Conservation (phyloP, 2,797 vertebrate genomes). For the Amphiprion clarkii region DNA sequence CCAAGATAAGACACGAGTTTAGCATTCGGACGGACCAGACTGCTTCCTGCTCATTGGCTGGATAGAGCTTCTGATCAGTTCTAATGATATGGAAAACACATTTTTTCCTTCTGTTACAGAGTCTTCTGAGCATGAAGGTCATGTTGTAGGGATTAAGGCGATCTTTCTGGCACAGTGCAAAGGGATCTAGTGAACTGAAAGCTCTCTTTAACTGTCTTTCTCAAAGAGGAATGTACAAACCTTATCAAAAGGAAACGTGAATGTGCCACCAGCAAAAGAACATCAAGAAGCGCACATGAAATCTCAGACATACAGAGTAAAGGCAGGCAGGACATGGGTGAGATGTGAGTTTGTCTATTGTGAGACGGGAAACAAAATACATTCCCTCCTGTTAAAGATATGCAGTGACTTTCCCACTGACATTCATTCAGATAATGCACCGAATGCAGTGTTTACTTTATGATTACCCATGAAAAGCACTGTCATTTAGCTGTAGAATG, state of each 20-base stretch:
- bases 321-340: background rate
- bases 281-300: background rate
- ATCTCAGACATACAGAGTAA: background rate
- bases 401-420: background rate
- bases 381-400: background rate
- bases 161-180: slow-evolving; percentile 5
- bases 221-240: background rate
- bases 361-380: background rate
- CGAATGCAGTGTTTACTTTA: background rate
- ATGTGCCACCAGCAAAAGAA: background rate
- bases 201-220: background rate
- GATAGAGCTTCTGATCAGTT: slow-evolving; percentile 29
- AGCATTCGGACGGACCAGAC: slow-evolving; percentile 18
- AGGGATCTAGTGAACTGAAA: background rate
- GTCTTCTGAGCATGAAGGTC: background rate
- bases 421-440: background rate
- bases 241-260: background rate
- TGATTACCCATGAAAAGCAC: background rate
- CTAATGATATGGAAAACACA: slow-evolving; percentile 17
- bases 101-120: background rate
- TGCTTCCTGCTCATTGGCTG: slow-evolving; percentile 22
- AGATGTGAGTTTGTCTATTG: background rate
- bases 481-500: too few species aligned
- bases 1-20: slow-evolving; percentile 63
- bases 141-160: background rate